Base-by-base conservation (phyloP, 2,113 vertebrate genomes). In the Athene cunicularia region DNA sequence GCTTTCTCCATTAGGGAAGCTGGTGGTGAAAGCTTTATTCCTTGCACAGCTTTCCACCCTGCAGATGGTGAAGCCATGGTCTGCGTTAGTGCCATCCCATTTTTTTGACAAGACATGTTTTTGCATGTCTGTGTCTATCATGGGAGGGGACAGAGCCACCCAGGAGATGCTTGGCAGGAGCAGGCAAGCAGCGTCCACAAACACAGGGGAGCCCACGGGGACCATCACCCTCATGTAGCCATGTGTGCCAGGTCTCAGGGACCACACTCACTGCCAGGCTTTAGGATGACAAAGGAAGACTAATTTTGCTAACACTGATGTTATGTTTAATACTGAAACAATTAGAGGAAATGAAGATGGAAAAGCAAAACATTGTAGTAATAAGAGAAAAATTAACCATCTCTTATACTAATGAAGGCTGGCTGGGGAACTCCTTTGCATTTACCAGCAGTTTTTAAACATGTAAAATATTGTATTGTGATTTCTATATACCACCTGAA, bases 11-110 rank as follows among this genome's bases (percentile, higher is more conserved):
- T 35, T 43, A 6, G 21, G 39, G 59, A 64, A 68, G 49, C 28
- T 55, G 49, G 13, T 0, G 0, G 33, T 60, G 26, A n/a, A 73
- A 43, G 16, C 9, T 32, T 53, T 56, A 62, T 24, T 24, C 37
- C 70, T 81, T 39, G 24, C 30, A 21, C 16, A 37, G 28, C 21
- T 62, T 82, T 90, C 33, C 68, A 74, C 32, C 32, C 4, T 33
- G 17, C 3, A 4, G 32, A 33, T 28, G 24, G 11, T n/a, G 41
- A 83, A 86, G 71, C 11, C 26, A 19, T 13, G 22, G 24, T 21
- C 27, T 21, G 33, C 64, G 35, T 22, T 27, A 66, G 6, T 17
- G 41, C 13, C 50, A 62, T 35, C 41, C 26, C 11, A 9, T 62
- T 62, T 68, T 63, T 85, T 55, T 81, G 53, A 24, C 50, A 30